Evolutionary conservation across 2,888 invertebrate species (phyloP), one percentile per base, ranked within the genome.

Genomic region (Tachina grossa): DNA sequence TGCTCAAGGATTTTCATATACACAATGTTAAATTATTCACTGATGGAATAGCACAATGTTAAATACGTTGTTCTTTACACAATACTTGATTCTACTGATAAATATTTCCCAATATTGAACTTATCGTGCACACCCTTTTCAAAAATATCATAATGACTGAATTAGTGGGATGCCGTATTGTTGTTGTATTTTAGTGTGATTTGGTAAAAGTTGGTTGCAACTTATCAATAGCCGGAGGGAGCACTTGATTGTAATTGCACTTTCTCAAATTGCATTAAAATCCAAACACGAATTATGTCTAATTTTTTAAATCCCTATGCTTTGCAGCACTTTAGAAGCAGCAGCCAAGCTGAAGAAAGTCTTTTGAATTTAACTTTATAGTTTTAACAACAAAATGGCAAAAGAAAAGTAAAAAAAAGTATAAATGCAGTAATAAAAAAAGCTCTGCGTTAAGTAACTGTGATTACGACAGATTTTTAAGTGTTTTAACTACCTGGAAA

Each of bases 211-310:
- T 31, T 31, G 31, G 61, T 72, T 72, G 66, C 53, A 59, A 22
- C 53, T 39, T 66, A 72, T 78, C 72, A 77, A 78, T 74, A 78
- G 74, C 72, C 63, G 61, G n/a, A 83, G 61, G 61, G n/a, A 83
- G 61, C 83, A 78, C 83, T 83, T 77, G 72, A 66, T 78, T 72
- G 77, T 57, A 45, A 39, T 78, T 83, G 77, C 61, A 83, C 72
- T 83, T 78, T 83, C 72, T 83, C 53, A 78, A 77, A 78, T 66
- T 83, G 53, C 76, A 69, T 57, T 72, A 51, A 77, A 66, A 65
- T 72, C n/a, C 57, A 78, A 31, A 68, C 72, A 83, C 59, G 77
- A 83, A 77, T 72, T 78, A 59, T 78, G 83, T 53, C 83, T 68
- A 78, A 83, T 83, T 83, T 83, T 77, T 51, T 65, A 72, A 71